Evolutionary conservation across 2,797 vertebrate genomes (phyloP).

Genomic region (Rhynchotus rufescens): DNA sequence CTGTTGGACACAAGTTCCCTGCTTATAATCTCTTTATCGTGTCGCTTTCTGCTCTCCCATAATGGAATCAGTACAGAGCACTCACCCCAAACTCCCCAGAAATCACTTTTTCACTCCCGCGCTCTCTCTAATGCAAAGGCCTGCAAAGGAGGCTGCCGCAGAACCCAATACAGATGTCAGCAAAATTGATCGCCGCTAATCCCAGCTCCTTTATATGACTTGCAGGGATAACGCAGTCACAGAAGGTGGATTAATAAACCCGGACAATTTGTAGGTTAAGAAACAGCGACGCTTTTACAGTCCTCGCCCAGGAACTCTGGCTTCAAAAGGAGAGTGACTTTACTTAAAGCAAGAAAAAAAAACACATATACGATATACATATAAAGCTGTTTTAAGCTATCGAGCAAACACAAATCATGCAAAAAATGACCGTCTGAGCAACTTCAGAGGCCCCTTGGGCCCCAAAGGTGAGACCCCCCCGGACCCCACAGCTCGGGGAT

Average conservation of each 20-base stretch:
- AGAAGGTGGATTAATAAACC: constrained; percentile 30
- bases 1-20: not conserved
- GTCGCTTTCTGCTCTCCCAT: not conserved
- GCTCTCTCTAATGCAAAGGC: not conserved
- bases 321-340: not conserved
- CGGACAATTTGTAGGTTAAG: not conserved
- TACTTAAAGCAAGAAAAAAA: rapidly evolving
- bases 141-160: not conserved
- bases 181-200: constrained; percentile 32
- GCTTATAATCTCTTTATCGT: not conserved
- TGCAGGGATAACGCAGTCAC: not conserved
- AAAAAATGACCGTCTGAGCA: not conserved
- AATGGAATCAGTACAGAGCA: rapidly evolving
- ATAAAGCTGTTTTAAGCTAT: not conserved
- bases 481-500: rapidly evolving
- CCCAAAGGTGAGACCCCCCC: not conserved
- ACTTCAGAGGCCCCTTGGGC: not conserved
- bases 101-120: not conserved
- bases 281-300: not conserved
- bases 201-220: constrained; percentile 12
- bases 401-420: not conserved
- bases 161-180: constrained; percentile 31
- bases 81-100: not conserved
- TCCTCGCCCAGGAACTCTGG: not conserved
- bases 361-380: no score